These are phyloP conservation scores for Rhamphomyia laevipes DNA, from an alignment of 2,888 invertebrate species.

Conservation along the genomic window DNA sequence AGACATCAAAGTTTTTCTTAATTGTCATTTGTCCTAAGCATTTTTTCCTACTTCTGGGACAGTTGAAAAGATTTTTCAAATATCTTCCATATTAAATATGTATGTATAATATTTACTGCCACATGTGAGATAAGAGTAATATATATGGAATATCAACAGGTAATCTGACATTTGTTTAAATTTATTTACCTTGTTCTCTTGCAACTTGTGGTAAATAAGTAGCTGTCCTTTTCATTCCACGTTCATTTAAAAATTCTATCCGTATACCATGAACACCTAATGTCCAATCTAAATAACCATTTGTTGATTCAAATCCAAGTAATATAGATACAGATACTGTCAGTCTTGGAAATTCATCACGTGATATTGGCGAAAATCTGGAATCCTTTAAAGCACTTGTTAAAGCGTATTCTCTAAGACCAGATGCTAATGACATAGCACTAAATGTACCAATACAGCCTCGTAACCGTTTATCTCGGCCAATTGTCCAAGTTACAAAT, in stretches of 20 bases:
- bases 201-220: conserved; percentile 98
- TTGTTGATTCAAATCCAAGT: conserved; percentile 83
- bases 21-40: too few relatives aligned
- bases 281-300: conserved; percentile 94
- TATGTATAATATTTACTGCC: too few relatives aligned
- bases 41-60: too few relatives aligned
- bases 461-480: conserved; percentile 84
- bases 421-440: conserved; percentile 88
- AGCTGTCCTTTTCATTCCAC: conserved; percentile 88
- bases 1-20: too few relatives aligned
- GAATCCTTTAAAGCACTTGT: conserved; percentile 98
- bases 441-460: conserved; percentile 99
- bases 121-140: too few relatives aligned
- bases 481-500: conserved; percentile 99
- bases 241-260: conserved; percentile 92
- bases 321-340: conserved; percentile 88
- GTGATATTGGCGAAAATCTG: conserved; percentile 87
- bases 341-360: conserved; percentile 85
- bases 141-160: too few relatives aligned
- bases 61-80: too few relatives aligned
- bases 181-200: conserved; percentile 85
- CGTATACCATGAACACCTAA: conserved; percentile 94
- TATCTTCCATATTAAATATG: too few relatives aligned
- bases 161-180: too few relatives aligned
- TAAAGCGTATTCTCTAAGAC: conserved; percentile 90